Percentiles rank a stretch among this genome's conserved stretches.
Evolutionary conservation across 2,797 vertebrate species (phyloP).

Genomic region (Erithacus rubecula): DNA sequence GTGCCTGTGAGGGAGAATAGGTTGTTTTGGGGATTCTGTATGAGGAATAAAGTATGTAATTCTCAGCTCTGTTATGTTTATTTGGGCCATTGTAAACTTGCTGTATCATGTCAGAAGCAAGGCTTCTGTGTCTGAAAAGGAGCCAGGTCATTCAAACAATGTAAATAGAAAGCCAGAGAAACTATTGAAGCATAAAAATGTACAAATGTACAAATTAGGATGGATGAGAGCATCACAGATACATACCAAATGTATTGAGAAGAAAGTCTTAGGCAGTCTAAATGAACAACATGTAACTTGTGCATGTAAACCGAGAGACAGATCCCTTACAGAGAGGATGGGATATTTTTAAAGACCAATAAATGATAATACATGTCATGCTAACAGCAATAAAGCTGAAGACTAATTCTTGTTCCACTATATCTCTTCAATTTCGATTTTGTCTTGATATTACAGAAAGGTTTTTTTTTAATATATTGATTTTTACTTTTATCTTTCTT

Average conservation of each 20-base stretch:
- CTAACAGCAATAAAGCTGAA: background rate
- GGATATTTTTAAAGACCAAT: background rate
- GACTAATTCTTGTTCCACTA: background rate
- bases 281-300: background rate
- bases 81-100: background rate
- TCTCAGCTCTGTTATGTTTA: background rate
- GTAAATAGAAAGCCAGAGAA: slow-evolving; percentile 5
- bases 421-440: background rate
- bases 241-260: background rate
- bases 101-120: background rate
- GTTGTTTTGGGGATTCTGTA: background rate
- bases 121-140: background rate
- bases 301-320: background rate
- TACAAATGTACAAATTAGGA: background rate
- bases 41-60: background rate
- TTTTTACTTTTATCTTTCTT: background rate
- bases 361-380: background rate
- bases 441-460: background rate
- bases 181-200: background rate
- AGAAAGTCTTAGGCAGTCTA: background rate
- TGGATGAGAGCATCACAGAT: background rate
- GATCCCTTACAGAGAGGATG: background rate
- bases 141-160: background rate
- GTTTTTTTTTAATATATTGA: background rate
- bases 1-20: background rate